Evolutionary conservation across 1,140 invertebrate genomes (phyloP), one percentile per base, ranked within the genome.

Genomic region (Polypedilum vanderplanki): DNA sequence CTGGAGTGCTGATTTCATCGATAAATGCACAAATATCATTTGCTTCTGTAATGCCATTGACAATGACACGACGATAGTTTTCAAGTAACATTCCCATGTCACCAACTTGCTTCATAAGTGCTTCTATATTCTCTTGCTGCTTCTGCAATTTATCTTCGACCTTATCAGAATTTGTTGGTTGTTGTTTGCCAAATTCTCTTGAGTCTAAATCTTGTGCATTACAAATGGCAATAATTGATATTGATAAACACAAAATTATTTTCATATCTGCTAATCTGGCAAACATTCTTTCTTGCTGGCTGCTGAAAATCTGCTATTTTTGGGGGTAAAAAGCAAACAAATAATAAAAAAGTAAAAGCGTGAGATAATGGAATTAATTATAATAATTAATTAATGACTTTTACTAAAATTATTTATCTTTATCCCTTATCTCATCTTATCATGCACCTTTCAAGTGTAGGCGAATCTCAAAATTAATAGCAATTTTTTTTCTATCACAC

Each of bases 331-430:
- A 70, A 7, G n/a, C 1, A 67, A 70, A 70, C n/a, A 57, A 57
- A 57, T 3, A 3, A 57, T 3, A 57, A 3, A 33, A 33, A 33
- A 33, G 24, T 3, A 33, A 3, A 33, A 33, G n/a, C 46, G 46
- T n/a, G 3, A 57, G n/a, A 57, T n/a, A n/a, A 57, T 57, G 46
- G n/a, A n/a, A 57, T 57, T 57, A 57, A 57, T 57, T 57, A 57
- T 18, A 20, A 70, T 70, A 70, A 70, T 70, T 70, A 70, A 70
- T 70, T 70, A 20, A 70, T 57, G 46, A 57, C 12, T 57, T 46
- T 57, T n/a, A n/a, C n/a, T 57, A 12, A n/a, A 57, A 57, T 57
- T 57, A 57, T 33, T 33, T 33, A 3, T 33, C 24, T 33, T 5
- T 33, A 1, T 33, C 24, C 5, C 24, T 33, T 33, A 33, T 33